Conservation (phyloP, 2,797 vertebrate genomes). For the Telmatherina bonti region DNA sequence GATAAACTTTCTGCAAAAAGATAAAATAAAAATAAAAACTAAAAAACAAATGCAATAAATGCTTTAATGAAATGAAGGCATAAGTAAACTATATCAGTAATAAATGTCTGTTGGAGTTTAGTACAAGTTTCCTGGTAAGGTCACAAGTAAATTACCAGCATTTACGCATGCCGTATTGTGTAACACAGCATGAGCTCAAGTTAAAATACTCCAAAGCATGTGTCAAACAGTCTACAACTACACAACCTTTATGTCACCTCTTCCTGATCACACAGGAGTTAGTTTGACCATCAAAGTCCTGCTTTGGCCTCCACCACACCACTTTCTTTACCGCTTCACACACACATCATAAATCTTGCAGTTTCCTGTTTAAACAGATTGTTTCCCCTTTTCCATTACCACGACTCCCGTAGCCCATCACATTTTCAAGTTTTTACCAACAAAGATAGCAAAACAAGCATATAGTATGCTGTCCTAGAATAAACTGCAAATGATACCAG, state of each 20-base stretch:
- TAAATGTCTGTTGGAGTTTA: slow-evolving; percentile 13
- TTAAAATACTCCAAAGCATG: slow-evolving; percentile 25
- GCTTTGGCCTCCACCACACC: slow-evolving; percentile 11
- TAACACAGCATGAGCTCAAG: slow-evolving; percentile 27
- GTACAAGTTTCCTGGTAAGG: slow-evolving; percentile 2
- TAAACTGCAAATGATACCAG: no score
- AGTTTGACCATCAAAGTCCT: slow-evolving; percentile 36
- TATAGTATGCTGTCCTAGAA: background rate
- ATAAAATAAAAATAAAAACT: background rate
- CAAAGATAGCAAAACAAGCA: background rate
- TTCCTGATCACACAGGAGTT: slow-evolving; percentile 18
- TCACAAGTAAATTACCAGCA: slow-evolving; percentile 11
- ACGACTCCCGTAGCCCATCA: background rate
- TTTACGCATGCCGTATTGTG: slow-evolving; percentile 6
- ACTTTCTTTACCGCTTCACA: slow-evolving; percentile 37
- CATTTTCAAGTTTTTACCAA: background rate
- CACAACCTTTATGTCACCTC: slow-evolving; percentile 13
- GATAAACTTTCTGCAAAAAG: no score
- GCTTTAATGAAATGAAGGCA: background rate
- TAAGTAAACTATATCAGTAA: slow-evolving; percentile 1
- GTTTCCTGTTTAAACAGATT: slow-evolving; percentile 47
- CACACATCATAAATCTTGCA: slow-evolving; percentile 11
- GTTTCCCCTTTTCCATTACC: slow-evolving; percentile 2
- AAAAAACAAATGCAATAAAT: background rate
- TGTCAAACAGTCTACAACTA: slow-evolving; percentile 18